Base-by-base conservation (phyloP, 2,113 vertebrate genomes). In the Cyprinodon variegatus region DNA sequence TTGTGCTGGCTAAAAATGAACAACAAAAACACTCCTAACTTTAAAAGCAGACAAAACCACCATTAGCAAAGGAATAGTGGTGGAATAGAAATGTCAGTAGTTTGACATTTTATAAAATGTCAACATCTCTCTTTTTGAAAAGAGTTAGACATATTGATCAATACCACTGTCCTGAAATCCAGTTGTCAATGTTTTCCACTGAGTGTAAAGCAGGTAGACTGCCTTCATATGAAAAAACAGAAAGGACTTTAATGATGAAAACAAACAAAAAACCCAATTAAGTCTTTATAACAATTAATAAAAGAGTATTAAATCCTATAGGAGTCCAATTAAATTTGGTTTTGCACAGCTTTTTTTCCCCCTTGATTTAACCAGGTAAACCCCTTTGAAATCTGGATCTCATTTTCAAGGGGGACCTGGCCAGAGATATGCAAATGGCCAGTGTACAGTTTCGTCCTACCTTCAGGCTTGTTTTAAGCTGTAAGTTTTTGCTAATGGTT, bases 61-160 rank as follows among this genome's bases (percentile, higher is more conserved):
- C 48, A 60, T 22, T 40, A 45, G 59, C 66, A 40, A 50, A 76
- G 8, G 46, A 68, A 72, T 64, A 40, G 69, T 64, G 57, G 74
- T 64, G 15, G 3, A 61, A 68, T 37, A 67, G 69, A 81, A 81
- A 81, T 68, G 69, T 77, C 68, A 76, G 38, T 68, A 59, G 69
- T 82, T 76, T 77, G 74, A 76, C 65, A 81, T 72, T 82, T 82
- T 8, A 48, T 50, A 61, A 82, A 82, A 82, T 72, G 74, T 72
- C 79, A 82, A 14, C 60, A 17, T 3, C 22, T 64, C 61, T 75
- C 68, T 67, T 62, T 67, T 72, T 61, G 69, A 64, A 59, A 68
- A 67, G 61, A 81, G 43, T 60, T 43, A 36, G 68, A 65, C 11
- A 15, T 53, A 36, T 38, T 46, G 68, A 77, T 82, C 79, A 60